Evolutionary conservation across 30 jellyfish, hydroid and myxozoan species (phyloP).

Genomic region (Aurelia coerulea): DNA sequence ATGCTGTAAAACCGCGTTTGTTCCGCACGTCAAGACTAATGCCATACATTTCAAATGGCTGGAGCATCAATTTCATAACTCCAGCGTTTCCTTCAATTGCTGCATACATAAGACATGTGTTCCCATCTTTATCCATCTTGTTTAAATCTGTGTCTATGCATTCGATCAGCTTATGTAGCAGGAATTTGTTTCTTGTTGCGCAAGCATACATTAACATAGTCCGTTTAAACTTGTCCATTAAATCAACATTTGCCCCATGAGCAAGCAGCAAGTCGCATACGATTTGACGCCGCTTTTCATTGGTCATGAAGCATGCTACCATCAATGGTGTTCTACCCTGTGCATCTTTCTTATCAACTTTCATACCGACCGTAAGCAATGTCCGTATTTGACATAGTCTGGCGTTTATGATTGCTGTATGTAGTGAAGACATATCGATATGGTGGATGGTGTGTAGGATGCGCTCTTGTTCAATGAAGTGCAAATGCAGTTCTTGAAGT

Average conservation of each 20-base stretch:
- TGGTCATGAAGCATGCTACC: conserved; percentile 62
- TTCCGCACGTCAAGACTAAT: conserved; percentile 47
- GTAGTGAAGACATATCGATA: conserved; percentile 32
- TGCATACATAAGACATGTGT: conserved; percentile 71
- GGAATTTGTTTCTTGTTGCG: conserved; percentile 49
- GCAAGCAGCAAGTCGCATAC: conserved; percentile 56
- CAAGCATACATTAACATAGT: conserved; percentile 64
- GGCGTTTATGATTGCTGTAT: conserved; percentile 38
- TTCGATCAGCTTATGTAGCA: conserved; percentile 30
- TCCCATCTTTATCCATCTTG: conserved; percentile 40
- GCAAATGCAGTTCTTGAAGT: too few relatives aligned
- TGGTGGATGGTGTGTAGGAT: background rate
- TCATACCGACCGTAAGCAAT: conserved; percentile 61
- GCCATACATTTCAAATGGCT: conserved; percentile 27
- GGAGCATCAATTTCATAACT: conserved; percentile 17
- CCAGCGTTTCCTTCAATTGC: conserved; percentile 55
- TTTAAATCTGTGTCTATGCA: conserved; percentile 47
- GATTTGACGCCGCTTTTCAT: conserved; percentile 25
- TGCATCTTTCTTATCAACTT: conserved; percentile 33
- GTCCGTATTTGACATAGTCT: conserved; percentile 30
- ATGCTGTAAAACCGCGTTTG: conserved; percentile 58
- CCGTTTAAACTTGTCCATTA: conserved; percentile 29
- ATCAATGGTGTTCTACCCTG: conserved; percentile 63
- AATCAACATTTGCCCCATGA: conserved; percentile 44
- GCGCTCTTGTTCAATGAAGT: too few relatives aligned